Base-by-base conservation (phyloP, 1,140 invertebrate genomes). In the Physella acuta region DNA sequence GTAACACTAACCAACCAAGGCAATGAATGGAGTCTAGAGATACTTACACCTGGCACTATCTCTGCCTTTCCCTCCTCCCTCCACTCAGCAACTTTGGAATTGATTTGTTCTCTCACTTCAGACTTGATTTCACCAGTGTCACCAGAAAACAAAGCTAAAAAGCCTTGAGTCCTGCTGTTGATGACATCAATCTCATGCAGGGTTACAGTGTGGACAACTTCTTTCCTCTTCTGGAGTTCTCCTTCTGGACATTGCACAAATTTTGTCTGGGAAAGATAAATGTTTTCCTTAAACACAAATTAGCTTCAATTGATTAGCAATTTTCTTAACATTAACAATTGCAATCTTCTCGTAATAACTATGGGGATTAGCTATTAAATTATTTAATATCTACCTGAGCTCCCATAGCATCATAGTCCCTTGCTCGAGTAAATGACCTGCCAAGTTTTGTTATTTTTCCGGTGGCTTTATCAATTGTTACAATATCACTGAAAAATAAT, bases 141-240 rank as follows among this genome's bases (percentile, higher is more conserved):
- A 91, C 93, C 95, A 30, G 96, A 97, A 84, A 99, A 99, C 0
- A 99, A 85, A 0, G 97, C 97, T 1, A 99, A 86, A 80, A 99
- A 99, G 0, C 97, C 98, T 82, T 98, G 95, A 0, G 95, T 97
- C 73, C 96, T 88, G 56, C 93, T 95, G 79, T 99, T 99, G 79
- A 99, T 98, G 0, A 99, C 97, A 85, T 99, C 97, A 64, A 99
- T 93, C 84, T 99, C 97, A 82, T 99, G 97, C n/a, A 99, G 85
- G 0, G 94, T 96, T 0, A 99, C 95, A 0, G 96, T 99, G 84
- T 99, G 97, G 0, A 98, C 94, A 0, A 98, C 96, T 88, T 99
- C 96, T 83, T 98, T 98, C n/a, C 97, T 88, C 81, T 99, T 99
- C 86, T 99, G 96, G 11, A 99, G 86, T 87, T 99, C 97, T 0